Percentiles rank a stretch among this genome's conserved stretches.
Evolutionary conservation across 2,797 vertebrate species (phyloP).

Genomic region (Molossus molossus): DNA sequence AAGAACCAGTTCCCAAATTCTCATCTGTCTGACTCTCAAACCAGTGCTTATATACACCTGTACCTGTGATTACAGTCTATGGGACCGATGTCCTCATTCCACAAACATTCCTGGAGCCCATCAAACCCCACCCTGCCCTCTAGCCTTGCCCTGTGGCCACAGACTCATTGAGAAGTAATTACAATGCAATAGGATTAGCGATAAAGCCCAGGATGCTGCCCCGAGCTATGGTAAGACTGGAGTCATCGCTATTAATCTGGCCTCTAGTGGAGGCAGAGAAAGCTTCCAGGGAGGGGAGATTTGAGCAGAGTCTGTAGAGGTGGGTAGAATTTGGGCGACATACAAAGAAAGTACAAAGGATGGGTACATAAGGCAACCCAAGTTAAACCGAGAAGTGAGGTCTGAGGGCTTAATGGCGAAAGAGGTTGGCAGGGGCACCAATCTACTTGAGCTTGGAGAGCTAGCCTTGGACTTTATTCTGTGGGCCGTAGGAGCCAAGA

Average conservation of each 20-base stretch:
- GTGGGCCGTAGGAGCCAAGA: neutral
- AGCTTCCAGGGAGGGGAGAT: neutral
- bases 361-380: neutral
- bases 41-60: neutral
- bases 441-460: neutral
- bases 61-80: neutral
- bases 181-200: neutral
- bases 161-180: constrained; percentile 2
- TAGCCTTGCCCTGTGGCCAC: neutral
- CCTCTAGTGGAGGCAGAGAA: neutral
- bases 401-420: neutral
- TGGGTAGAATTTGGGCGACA: neutral
- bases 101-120: neutral
- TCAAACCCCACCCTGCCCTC: neutral
- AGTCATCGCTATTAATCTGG: neutral
- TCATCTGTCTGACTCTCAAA: neutral
- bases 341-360: neutral
- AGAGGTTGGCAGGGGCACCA: neutral
- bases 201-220: neutral
- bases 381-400: neutral
- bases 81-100: neutral
- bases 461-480: neutral
- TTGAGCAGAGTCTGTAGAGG: neutral
- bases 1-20: neutral
- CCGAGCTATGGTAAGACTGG: neutral